These are phyloP conservation scores for Enteromius viviparus DNA, from an alignment of 2,797 vertebrate species.

Conservation along the genomic window DNA sequence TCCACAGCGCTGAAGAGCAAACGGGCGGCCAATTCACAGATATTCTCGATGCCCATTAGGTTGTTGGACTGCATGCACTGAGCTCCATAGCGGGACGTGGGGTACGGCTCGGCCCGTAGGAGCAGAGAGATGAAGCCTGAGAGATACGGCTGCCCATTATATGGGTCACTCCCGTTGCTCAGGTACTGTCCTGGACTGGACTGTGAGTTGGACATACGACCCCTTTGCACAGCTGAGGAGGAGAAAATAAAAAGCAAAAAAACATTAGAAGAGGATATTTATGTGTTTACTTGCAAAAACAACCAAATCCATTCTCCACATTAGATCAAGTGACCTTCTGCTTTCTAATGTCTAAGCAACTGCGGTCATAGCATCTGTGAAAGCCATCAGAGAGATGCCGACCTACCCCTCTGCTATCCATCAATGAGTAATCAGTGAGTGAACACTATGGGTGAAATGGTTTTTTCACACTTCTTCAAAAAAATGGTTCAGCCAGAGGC, in stretches of 20 bases:
- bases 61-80: conserved; percentile 89
- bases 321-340: neutral
- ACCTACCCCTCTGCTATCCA: conserved; percentile 56
- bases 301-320: conserved; percentile 1
- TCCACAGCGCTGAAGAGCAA: conserved; percentile 88
- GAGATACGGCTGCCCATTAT: conserved; percentile 83
- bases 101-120: conserved; percentile 86
- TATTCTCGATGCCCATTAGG: conserved; percentile 89
- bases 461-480: conserved; percentile 73
- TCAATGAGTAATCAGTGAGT: conserved; percentile 73
- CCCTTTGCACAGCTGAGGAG: conserved; percentile 83
- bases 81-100: conserved; percentile 83
- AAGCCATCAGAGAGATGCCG: conserved; percentile 46
- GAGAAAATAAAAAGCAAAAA: conserved; percentile 2
- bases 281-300: conserved; percentile 10
- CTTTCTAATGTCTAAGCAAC: conserved; percentile 12
- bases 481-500: conserved; percentile 74
- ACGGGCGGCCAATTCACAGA: conserved; percentile 87
- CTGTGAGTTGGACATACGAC: conserved; percentile 84
- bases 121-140: conserved; percentile 87
- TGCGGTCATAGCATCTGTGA: conserved; percentile 44
- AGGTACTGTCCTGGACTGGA: conserved; percentile 84
- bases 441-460: conserved; percentile 71
- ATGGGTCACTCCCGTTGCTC: conserved; percentile 80
- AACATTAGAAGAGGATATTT: conserved; percentile 7